Evolutionary conservation across 92 coral and sea anemone species (phyloP), one percentile per base, ranked within the genome.

Genomic region (Hydrozoanthus gracilis): DNA sequence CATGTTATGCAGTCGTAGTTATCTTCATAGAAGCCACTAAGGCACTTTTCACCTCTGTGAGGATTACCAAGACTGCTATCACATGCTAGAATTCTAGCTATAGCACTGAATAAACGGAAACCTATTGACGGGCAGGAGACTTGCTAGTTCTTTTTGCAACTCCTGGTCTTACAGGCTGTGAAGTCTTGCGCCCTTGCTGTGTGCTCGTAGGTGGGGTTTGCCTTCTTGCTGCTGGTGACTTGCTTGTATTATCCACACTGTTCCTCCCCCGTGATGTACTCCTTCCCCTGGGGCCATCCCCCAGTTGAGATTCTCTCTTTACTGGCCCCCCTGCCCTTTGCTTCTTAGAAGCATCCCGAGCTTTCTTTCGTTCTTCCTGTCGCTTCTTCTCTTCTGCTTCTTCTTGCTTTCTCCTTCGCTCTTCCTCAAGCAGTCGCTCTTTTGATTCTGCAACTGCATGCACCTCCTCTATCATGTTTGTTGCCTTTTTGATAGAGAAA

Each of bases 401-500:
- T 65, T 95, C 96, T 44, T 74, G 65, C 70, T 93, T 93, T 35
- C 96, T 86, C 61, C 90, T 88, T 69, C 86, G 88, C 84, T 96
- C 96, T 75, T 96, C 99, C 67, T 95, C 99, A 4, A 95, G 93
- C 12, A 96, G 86, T 77, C 93, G 80, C 48, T 93, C 96, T 87
- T 95, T 93, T 52, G 95, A 92, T 54, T 96, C 99, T 14, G 98
- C 98, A 56, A 95, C 98, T 85, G 99, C 95, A 78, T 95, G 96
- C 1, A 95, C 99, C 87, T 96, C 99, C 55, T 96, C 99, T 76
- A 96, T 96, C 99, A 96, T 95, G 92, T 96, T 96, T 15, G 98
- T 92, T 5, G 99, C 97, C 99, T 96, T 51, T 46, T 8, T 17
- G 47, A 7, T 58, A 8, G 44, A 14, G 18, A 47, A 44, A 27